A percentile compares a stretch with the other conserved stretches of the same genome.
These are phyloP conservation scores for Agapornis canus DNA, from an alignment of 2,797 vertebrate species.

Conservation along the genomic window DNA sequence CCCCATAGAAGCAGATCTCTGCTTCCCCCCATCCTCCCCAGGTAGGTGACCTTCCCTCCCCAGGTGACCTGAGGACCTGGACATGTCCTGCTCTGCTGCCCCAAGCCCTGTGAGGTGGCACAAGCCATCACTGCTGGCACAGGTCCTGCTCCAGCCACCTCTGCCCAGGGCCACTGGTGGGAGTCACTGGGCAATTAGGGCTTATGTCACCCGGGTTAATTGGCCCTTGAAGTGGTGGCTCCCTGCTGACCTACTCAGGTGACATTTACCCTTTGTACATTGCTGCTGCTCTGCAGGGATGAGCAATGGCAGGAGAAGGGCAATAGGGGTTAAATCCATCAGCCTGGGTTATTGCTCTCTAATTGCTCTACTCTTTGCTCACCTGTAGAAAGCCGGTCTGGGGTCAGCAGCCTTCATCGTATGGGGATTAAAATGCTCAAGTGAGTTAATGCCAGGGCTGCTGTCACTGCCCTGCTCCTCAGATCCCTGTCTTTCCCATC, in stretches of 20 bases:
- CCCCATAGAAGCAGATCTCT: not conserved
- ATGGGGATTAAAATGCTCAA: not conserved
- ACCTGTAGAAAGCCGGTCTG: not conserved
- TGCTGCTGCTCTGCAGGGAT: not conserved
- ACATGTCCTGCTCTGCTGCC: not conserved
- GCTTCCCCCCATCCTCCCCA: not conserved
- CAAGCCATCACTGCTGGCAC: rapidly evolving
- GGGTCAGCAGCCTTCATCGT: not conserved
- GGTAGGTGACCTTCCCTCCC: not conserved
- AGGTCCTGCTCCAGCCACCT: not conserved
- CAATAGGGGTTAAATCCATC: not conserved
- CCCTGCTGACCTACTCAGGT: not conserved
- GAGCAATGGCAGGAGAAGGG: not conserved
- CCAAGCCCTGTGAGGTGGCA: rapidly evolving
- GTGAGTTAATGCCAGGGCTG: not conserved
- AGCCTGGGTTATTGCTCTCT: rapidly evolving
- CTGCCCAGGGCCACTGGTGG: no score
- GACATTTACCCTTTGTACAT: not conserved
- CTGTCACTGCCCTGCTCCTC: not conserved
- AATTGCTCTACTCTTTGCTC: not conserved
- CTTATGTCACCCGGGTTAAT: not conserved
- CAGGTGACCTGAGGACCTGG: not conserved
- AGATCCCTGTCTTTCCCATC: not conserved
- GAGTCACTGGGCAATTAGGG: not conserved
- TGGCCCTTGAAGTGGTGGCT: not conserved